Percentiles rank a stretch among this genome's conserved stretches.
Conservation (phyloP, 1,140 invertebrate species). For the Pseudomyrmex sp. region DNA sequence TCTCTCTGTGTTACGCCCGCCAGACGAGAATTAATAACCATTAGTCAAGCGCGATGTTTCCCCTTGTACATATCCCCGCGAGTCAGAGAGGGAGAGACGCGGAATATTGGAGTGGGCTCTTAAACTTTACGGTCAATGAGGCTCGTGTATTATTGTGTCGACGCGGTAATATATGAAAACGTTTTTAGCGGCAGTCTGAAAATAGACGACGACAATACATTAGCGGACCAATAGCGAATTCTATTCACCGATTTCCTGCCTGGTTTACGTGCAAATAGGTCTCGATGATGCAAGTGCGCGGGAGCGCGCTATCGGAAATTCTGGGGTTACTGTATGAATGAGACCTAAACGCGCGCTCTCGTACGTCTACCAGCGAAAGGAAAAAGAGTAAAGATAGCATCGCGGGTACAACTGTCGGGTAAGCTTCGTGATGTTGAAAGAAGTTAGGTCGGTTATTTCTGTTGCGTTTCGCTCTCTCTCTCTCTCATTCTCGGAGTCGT, state of each 20-base stretch:
- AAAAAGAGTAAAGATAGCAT: slow-evolving; percentile 75
- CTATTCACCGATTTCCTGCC: slow-evolving; percentile 43
- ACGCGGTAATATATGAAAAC: slow-evolving; percentile 8
- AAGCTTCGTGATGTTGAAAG: slow-evolving; percentile 70
- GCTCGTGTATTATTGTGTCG: slow-evolving; percentile 27
- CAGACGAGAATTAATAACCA: slow-evolving; percentile 57
- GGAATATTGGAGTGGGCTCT: slow-evolving; percentile 38
- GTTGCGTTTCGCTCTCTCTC: slow-evolving; percentile 35
- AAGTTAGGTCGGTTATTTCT: slow-evolving; percentile 74
- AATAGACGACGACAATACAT: slow-evolving; percentile 41
- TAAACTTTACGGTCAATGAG: slow-evolving; percentile 45
- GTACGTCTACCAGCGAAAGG: slow-evolving; percentile 51
- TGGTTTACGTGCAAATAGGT: slow-evolving; percentile 2
- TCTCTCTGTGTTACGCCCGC: slow-evolving; percentile 20
- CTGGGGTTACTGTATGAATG: slow-evolving; percentile 55
- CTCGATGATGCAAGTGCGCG: slow-evolving; percentile 16
- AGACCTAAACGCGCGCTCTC: slow-evolving; percentile 57
- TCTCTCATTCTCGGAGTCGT: slow-evolving; percentile 64
- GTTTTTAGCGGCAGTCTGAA: slow-evolving; percentile 26
- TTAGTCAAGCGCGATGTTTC: slow-evolving; percentile 49
- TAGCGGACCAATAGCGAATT: slow-evolving; percentile 27
- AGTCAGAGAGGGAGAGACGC: slow-evolving; percentile 8
- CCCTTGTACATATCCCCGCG: slow-evolving; percentile 37
- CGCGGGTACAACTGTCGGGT: slow-evolving; percentile 68
- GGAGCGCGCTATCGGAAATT: not conserved